Percentiles rank a stretch among this genome's conserved stretches.
Evolutionary conservation across 2,113 vertebrate genomes (phyloP).

Genomic region (Aramus guarauna): DNA sequence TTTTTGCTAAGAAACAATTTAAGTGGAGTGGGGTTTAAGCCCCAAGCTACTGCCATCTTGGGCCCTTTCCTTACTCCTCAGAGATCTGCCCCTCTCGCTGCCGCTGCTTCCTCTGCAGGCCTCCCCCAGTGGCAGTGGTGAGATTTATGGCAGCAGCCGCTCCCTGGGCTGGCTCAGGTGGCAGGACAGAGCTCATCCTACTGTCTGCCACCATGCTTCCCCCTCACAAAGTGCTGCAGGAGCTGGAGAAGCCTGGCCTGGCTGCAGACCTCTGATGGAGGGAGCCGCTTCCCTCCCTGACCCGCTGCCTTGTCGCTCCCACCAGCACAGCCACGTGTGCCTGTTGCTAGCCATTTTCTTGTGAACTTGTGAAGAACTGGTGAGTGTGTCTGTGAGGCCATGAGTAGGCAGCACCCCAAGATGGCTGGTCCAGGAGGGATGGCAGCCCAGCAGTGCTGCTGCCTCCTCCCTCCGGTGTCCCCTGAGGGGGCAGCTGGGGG

Average conservation of each 20-base stretch:
- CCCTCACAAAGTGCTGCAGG: rapidly evolving
- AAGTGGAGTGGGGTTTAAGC: neutral
- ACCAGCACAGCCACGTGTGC: rapidly evolving
- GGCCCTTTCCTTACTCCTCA: rapidly evolving
- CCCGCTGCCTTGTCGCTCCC: rapidly evolving
- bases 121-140: rapidly evolving
- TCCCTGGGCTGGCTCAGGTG: neutral
- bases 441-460: rapidly evolving
- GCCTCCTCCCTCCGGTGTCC: neutral
- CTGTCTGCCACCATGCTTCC: neutral
- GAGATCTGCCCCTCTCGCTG: rapidly evolving
- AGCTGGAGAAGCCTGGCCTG: neutral
- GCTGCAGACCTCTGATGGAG: neutral
- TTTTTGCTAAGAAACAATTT: neutral
- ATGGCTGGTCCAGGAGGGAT: rapidly evolving
- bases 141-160: neutral
- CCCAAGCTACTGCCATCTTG: too few relatives aligned
- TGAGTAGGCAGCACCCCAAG: rapidly evolving
- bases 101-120: neutral
- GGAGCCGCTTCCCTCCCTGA: neutral
- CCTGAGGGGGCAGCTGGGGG: neutral
- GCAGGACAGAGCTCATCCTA: neutral
- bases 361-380: neutral
- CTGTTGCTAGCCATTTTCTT: neutral
- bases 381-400: neutral